Base-by-base conservation (phyloP, 2,113 vertebrate species). In the Stictonetta naevosa region DNA sequence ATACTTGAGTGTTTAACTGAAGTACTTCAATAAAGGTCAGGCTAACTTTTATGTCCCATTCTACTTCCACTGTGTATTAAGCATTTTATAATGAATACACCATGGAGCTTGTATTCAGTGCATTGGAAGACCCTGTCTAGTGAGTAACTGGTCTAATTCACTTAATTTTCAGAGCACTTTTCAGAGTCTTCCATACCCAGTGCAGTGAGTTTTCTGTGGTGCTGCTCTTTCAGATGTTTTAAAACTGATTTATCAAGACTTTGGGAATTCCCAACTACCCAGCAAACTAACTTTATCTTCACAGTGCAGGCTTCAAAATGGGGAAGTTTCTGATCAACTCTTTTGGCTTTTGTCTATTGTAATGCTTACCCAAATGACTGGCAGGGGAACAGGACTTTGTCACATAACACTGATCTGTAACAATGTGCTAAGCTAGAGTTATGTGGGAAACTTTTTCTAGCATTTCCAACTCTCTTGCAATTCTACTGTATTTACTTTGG, bases 351-450 rank as follows among this genome's bases (percentile, higher is more conserved):
- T 40, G 33, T 72, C 48, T 40, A 1, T 48, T 56, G 12, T 21
- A 26, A 18, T 2, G 2, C 40, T 68, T 55, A 15, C 29, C 19
- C 42, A 36, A 8, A 11, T 31, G 17, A 11, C 4, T 34, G 26
- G 2, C 53, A 2, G 29, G 3, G 6, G 9, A 15, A 11, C 0
- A 0, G 55, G 40, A 12, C 26, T 46, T 58, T 76, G 58, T 36
- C 71, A 46, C 7, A 2, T 44, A 36, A 29, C 3, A 1, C 4
- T 29, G 52, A 0, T 72, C 25, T 83, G 16, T 74, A 8, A 2
- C 2, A 6, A 3, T 48, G 4, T 77, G 40, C 50, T 13, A 29
- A 36, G 36, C 3, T 76, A 13, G 20, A 16, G 1, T n/a, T 69
- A 13, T n/a, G 4, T 26, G 22, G 36, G 52, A 5, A 69, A n/a